Percentiles rank a stretch among this genome's conserved stretches.
Conservation (phyloP, 37 sponge, comb jelly and placozoan species). For the Ephydatia muelleri region DNA sequence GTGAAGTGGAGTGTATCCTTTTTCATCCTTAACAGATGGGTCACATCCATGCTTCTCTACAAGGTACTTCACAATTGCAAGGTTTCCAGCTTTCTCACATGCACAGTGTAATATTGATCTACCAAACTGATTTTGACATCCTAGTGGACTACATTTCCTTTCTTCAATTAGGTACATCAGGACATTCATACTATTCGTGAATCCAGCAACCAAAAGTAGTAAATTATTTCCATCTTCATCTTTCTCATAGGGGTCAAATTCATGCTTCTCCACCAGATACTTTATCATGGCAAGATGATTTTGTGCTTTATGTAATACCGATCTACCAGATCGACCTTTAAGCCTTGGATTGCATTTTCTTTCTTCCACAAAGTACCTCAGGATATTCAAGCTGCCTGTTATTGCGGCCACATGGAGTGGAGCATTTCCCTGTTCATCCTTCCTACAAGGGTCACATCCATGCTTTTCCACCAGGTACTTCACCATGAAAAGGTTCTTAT, state of each 20-base stretch:
- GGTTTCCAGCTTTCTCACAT: background rate
- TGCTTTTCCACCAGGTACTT: background rate
- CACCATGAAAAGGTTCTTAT: background rate
- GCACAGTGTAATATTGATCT: background rate
- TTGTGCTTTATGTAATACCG: background rate
- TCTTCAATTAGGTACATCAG: background rate
- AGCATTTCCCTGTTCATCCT: background rate
- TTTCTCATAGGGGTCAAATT: background rate
- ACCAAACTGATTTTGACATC: background rate
- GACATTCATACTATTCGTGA: background rate
- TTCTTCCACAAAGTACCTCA: background rate
- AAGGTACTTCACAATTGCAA: background rate
- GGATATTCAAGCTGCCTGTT: background rate
- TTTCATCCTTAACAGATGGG: background rate
- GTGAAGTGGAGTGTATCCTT: background rate
- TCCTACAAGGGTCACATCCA: background rate
- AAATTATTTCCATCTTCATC: background rate
- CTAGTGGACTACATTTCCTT: background rate
- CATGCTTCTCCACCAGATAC: background rate
- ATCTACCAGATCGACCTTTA: background rate
- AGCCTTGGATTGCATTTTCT: background rate
- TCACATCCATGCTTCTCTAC: background rate
- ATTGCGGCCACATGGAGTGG: background rate
- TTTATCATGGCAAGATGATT: background rate
- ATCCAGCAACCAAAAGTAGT: background rate